Evolutionary conservation across 2,113 vertebrate species (phyloP).

Genomic region (Apodemus sylvaticus): DNA sequence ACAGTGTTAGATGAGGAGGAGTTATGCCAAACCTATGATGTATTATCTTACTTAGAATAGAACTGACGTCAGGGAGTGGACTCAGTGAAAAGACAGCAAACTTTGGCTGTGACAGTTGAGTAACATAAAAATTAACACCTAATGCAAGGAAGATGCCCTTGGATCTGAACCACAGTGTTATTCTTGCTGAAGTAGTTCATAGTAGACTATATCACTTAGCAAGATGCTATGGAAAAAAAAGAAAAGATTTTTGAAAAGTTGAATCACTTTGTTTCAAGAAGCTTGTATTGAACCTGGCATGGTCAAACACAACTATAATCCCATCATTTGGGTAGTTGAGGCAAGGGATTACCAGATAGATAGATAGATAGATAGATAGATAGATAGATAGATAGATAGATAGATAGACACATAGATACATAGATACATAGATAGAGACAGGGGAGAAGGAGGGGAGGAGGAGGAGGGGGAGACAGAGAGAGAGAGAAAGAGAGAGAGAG

Average conservation of each 20-base stretch:
- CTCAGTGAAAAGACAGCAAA: neutral
- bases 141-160: neutral
- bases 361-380: neutral
- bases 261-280: neutral
- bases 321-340: neutral
- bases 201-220: neutral
- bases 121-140: neutral
- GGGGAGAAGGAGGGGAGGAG: rapidly evolving
- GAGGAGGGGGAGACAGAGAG: rapidly evolving
- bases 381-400: neutral
- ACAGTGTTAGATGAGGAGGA: neutral
- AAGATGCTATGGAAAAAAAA: neutral
- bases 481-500: too few relatives aligned
- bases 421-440: too few relatives aligned
- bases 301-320: too few relatives aligned
- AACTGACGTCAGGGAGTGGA: neutral
- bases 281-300: neutral
- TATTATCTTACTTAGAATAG: neutral
- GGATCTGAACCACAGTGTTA: neutral
- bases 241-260: neutral
- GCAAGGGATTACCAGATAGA: too few relatives aligned
- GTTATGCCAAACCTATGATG: neutral
- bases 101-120: neutral
- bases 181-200: neutral
- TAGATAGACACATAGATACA: neutral